Conservation (phyloP, 2,888 invertebrate genomes). For the Acleris sparsana region DNA sequence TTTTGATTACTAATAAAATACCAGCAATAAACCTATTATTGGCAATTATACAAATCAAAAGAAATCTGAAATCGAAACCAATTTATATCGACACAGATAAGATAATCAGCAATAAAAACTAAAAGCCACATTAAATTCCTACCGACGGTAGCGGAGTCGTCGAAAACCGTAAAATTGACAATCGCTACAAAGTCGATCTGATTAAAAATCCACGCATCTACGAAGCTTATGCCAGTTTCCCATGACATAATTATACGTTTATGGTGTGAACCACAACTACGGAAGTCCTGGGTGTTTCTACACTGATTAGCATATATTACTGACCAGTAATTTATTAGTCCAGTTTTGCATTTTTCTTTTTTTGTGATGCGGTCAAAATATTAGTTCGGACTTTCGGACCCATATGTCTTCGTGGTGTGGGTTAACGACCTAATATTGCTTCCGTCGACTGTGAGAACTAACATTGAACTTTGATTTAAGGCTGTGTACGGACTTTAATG, state of each 20-base stretch:
- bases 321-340: constrained; percentile 45
- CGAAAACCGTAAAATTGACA: constrained; percentile 28
- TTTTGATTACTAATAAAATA: too few relatives aligned
- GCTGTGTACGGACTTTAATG: constrained; percentile 6
- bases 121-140: constrained; percentile 18
- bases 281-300: constrained; percentile 69
- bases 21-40: neutral
- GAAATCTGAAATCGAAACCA: neutral
- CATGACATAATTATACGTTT: constrained; percentile 34
- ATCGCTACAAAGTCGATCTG: constrained; percentile 25
- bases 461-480: constrained; percentile 35
- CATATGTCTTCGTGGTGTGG: constrained; percentile 35
- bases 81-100: constrained; percentile 5
- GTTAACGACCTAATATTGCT: constrained; percentile 41
- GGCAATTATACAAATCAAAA: constrained; percentile 2
- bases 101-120: constrained; percentile 29
- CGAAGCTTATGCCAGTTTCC: constrained; percentile 28
- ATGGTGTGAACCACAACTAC: constrained; percentile 45
- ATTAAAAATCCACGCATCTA: constrained; percentile 17
- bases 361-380: constrained; percentile 40
- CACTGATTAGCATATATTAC: constrained; percentile 60
- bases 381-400: constrained; percentile 35
- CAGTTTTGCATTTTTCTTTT: constrained; percentile 39
- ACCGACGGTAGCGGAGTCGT: constrained; percentile 18
- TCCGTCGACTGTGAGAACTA: constrained; percentile 44